phyloP scores from a whole-genome alignment of 2,888 invertebrate species.

The Diaprepes abbreviatus region DNA sequence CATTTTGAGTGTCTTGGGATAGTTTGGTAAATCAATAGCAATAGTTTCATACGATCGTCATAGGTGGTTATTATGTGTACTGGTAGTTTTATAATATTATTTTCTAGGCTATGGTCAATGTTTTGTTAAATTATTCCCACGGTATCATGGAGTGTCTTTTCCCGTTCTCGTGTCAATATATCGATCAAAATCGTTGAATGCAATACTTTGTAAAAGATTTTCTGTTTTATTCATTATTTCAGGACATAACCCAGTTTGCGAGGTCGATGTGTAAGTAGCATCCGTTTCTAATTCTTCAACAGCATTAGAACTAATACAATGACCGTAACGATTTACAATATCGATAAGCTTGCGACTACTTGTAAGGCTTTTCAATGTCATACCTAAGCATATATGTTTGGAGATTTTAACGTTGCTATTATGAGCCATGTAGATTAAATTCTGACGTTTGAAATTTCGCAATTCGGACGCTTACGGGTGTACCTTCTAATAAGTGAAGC shows the following conservation, averaged over 20 bases:
- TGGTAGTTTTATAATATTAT: too few species aligned
- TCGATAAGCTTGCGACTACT: slow-evolving; percentile 32
- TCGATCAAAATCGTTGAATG: too few species aligned
- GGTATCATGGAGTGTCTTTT: too few species aligned
- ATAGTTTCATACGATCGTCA: slow-evolving; percentile 30
- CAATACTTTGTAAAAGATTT: too few species aligned
- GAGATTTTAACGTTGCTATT: slow-evolving; percentile 34
- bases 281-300: slow-evolving; percentile 34
- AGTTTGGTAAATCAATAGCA: slow-evolving; percentile 24
- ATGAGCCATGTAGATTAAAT: slow-evolving; percentile 23
- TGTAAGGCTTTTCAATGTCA: slow-evolving; percentile 33
- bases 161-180: too few species aligned
- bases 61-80: too few species aligned
- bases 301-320: slow-evolving; percentile 33
- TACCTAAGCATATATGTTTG: slow-evolving; percentile 18
- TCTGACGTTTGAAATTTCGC: neutral
- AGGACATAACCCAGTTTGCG: slow-evolving; percentile 30
- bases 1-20: slow-evolving; percentile 4
- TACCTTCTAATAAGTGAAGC: slow-evolving; percentile 25
- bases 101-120: too few species aligned
- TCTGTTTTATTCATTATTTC: slow-evolving; percentile 20
- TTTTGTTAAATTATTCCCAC: too few species aligned
- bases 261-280: slow-evolving; percentile 21
- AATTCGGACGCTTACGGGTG: slow-evolving; percentile 29
- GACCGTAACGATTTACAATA: slow-evolving; percentile 34